These are phyloP conservation scores for Ageneiosus marmoratus DNA, from an alignment of 2,113 vertebrate species.

Conservation along the genomic window DNA sequence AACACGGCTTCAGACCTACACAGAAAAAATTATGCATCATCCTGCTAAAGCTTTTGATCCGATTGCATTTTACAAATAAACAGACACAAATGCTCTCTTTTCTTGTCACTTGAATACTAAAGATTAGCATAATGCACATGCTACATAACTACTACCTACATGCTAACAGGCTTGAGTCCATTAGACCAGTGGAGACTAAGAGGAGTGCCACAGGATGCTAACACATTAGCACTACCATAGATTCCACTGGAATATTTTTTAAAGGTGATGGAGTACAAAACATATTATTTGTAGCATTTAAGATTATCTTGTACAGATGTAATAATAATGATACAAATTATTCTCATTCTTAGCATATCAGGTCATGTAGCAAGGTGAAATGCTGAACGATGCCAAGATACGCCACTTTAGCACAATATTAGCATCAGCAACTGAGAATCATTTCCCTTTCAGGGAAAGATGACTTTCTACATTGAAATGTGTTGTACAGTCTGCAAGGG, in stretches of 20 bases:
- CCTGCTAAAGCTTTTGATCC: constrained; percentile 72
- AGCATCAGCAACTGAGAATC: not conserved
- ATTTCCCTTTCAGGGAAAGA: not conserved
- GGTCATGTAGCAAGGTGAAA: not conserved
- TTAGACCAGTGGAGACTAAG: not conserved
- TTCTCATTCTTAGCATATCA: not conserved
- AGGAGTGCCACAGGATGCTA: not conserved
- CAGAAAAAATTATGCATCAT: constrained; percentile 77
- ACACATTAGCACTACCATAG: not conserved
- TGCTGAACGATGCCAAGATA: not conserved
- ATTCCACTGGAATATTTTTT: not conserved
- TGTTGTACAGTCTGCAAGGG: not conserved
- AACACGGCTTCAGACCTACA: constrained; percentile 74
- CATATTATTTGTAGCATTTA: not conserved
- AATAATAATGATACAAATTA: not conserved
- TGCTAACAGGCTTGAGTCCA: constrained; percentile 10
- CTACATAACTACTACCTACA: constrained; percentile 50
- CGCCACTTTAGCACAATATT: not conserved
- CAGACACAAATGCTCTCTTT: constrained; percentile 50
- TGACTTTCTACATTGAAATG: not conserved
- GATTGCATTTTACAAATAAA: constrained; percentile 66
- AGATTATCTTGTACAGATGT: not conserved
- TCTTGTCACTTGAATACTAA: constrained; percentile 63
- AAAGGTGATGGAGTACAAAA: not conserved
- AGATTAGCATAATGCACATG: constrained; percentile 67